phyloP scores from a whole-genome alignment of 2,113 vertebrate species.

The Oxyruncus cristatus region DNA sequence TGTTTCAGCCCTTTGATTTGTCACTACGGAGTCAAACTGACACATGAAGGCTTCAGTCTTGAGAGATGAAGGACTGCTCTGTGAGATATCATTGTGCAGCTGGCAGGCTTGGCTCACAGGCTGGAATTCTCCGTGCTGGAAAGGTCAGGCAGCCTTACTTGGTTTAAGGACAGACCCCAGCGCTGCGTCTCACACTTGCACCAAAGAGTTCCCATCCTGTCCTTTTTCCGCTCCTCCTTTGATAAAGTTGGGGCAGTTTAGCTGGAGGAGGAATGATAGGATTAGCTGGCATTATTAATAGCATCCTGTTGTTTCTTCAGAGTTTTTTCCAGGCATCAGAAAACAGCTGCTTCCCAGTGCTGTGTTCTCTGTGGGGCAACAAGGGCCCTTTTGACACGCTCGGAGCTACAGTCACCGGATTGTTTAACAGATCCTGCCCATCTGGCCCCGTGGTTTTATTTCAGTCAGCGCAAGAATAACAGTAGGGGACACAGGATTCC shows the following conservation, averaged over 20 bases:
- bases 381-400: neutral
- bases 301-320: neutral
- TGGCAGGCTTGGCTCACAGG: neutral
- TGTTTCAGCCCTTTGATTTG: neutral
- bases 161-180: neutral
- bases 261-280: neutral
- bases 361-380: neutral
- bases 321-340: neutral
- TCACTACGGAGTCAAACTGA: neutral
- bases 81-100: neutral
- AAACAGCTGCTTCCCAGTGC: slow-evolving; percentile 6
- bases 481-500: neutral
- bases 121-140: neutral
- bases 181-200: fast-evolving
- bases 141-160: neutral
- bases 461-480: neutral
- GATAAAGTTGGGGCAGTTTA: neutral
- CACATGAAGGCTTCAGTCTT: neutral
- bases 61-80: neutral
- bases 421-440: slow-evolving; percentile 23
- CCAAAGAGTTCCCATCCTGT: neutral
- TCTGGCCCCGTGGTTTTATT: neutral
- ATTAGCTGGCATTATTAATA: slow-evolving; percentile 8
- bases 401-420: neutral
- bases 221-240: neutral